Evolutionary conservation across 2,888 invertebrate genomes (phyloP), one percentile per base, ranked within the genome.

Genomic region (Philonicus albiceps): DNA sequence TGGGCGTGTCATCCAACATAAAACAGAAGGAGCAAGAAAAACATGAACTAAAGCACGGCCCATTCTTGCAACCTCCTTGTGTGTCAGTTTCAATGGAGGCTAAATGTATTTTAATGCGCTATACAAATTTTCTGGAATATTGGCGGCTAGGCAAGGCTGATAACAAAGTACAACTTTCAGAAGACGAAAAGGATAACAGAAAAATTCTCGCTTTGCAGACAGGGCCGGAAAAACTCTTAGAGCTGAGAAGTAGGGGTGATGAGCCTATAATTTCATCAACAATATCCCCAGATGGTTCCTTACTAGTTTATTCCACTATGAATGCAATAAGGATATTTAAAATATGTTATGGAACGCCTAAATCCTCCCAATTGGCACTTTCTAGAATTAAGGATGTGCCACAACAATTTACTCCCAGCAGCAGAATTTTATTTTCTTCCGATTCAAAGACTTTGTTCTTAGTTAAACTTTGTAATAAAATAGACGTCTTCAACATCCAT

Each of bases 281-380:
- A 13, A 92, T 97, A 6, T 96, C 96, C 4, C 94, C 94, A 2
- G 94, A 95, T 90, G 96, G 96, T 1, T 93, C 94, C 87, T 95
- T 95, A 92, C 93, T 98, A 27, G 94, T 95, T 6, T 97, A 96
- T 91, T 96, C 97, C 0, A 97, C 96, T 0, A 93, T 93, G 34
- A 93, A 91, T 81, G 93, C 94, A 86, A 91, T 96, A 37, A 94
- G 96, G 86, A 92, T 97, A 87, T 95, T 89, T 22, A 5, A 0
- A 27, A 22, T 64, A 49, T n/a, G 16, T 11, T 19, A n/a, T 27
- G 22, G 27, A 3, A 6, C 22, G 2, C 11, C 64, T 8, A 19
- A 64, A 64, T 27, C 64, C 2, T 27, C 13, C 11, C 40, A 88
- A 5, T 87, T 89, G 3, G 88, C 89, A 53, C 87, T 94, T 37